Conservation (phyloP, 2,888 invertebrate species). For the Ophion obscuratus region DNA sequence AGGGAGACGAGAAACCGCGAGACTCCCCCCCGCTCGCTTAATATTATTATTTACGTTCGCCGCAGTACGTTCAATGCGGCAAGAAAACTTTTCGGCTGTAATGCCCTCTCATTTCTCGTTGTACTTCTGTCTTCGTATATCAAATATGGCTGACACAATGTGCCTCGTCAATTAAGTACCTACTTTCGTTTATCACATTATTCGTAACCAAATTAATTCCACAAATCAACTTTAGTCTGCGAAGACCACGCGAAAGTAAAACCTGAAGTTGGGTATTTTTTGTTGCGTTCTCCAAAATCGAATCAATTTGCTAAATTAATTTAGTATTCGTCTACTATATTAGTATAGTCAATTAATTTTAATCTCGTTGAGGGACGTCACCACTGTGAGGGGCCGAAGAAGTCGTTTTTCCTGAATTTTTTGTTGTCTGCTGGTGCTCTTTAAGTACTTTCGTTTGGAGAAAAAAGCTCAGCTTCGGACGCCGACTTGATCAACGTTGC, state of each 20-base stretch:
- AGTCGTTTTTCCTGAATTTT: too few species aligned
- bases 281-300: neutral
- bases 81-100: constrained; percentile 38
- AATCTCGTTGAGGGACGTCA: too few species aligned
- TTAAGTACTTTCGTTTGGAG: neutral
- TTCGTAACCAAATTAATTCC: too few species aligned
- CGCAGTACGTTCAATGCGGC: constrained; percentile 59
- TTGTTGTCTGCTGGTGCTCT: neutral
- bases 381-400: too few species aligned
- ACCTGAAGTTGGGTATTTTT: too few species aligned
- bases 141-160: constrained; percentile 25
- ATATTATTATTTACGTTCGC: constrained; percentile 64
- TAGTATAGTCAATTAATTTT: too few species aligned
- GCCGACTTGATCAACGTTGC: neutral
- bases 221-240: too few species aligned
- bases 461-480: neutral
- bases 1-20: constrained; percentile 29
- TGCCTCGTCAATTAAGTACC: constrained; percentile 1
- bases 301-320: neutral
- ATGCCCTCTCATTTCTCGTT: constrained; percentile 33
- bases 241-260: too few species aligned
- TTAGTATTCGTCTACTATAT: too few species aligned
- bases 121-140: constrained; percentile 7
- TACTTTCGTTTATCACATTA: neutral
- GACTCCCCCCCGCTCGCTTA: constrained; percentile 25